phyloP scores from a whole-genome alignment of 2,113 vertebrate species.

The Mesocricetus auratus region DNA sequence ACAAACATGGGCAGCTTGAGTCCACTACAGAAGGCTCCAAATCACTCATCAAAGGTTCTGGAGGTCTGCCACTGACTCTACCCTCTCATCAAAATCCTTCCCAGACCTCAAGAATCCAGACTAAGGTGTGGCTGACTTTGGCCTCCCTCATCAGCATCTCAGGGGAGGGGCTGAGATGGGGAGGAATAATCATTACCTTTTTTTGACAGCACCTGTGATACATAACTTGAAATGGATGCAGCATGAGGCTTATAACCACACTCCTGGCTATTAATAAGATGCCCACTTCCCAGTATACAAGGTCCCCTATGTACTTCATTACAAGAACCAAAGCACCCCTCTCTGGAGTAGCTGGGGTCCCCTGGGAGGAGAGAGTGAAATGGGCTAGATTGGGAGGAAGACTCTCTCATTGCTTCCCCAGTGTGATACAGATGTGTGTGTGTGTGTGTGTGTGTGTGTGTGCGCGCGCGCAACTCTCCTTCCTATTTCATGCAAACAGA shows the following conservation, averaged over 20 bases:
- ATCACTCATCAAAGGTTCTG: not conserved
- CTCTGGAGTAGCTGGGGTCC: not conserved
- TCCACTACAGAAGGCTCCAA: not conserved
- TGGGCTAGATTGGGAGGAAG: not conserved
- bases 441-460: not conserved
- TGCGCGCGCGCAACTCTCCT: not conserved
- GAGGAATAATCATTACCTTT: not conserved
- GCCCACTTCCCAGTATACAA: not conserved
- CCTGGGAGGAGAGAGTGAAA: not conserved
- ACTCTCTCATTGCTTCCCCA: not conserved
- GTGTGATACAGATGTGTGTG: not conserved
- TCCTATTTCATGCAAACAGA: not conserved
- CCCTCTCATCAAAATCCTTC: not conserved
- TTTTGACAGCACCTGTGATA: not conserved
- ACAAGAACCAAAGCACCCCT: not conserved
- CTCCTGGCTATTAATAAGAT: not conserved
- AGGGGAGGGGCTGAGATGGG: not conserved
- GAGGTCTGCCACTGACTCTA: not conserved
- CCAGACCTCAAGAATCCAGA: not conserved
- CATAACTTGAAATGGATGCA: not conserved
- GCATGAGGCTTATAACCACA: not conserved
- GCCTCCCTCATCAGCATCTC: not conserved
- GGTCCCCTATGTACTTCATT: not conserved
- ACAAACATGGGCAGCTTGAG: not conserved
- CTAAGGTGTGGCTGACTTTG: not conserved